Evolutionary conservation across 2,888 invertebrate species (phyloP).

Genomic region (Brenthis ino): DNA sequence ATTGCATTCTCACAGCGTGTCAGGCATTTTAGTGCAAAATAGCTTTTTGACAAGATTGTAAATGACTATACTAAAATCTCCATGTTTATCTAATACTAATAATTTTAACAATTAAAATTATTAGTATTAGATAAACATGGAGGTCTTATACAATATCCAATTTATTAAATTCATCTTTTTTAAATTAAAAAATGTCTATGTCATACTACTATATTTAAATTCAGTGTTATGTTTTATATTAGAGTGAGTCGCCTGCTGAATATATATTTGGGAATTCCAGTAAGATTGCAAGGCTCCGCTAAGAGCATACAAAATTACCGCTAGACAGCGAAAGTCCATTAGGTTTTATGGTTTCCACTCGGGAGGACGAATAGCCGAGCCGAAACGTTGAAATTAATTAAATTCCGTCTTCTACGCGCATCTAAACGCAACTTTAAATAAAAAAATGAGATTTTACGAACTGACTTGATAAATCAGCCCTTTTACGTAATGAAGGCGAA

Average conservation of each 20-base stretch:
- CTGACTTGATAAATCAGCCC: conserved; percentile 25
- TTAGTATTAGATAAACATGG: too few relatives aligned
- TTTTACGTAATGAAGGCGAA: conserved; percentile 13
- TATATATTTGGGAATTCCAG: conserved; percentile 56
- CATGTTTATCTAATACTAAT: too few relatives aligned
- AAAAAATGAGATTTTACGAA: conserved; percentile 43
- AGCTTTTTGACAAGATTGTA: conserved; percentile 26
- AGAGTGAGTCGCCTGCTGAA: conserved; percentile 43
- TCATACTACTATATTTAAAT: conserved; percentile 25
- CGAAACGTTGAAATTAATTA: conserved; percentile 75
- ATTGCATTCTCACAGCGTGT: conserved; percentile 16
- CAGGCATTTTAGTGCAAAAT: conserved; percentile 21
- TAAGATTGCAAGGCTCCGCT: conserved; percentile 60
- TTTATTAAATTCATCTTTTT: not conserved
- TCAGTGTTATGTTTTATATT: conserved; percentile 35
- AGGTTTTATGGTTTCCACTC: conserved; percentile 75
- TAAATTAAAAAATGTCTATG: conserved; percentile 1
- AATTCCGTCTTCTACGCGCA: conserved; percentile 62
- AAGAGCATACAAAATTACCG: conserved; percentile 70
- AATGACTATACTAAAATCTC: conserved; percentile 2
- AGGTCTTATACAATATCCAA: too few relatives aligned
- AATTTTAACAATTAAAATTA: not conserved
- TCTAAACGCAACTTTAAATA: conserved; percentile 58
- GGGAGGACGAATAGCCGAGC: conserved; percentile 69
- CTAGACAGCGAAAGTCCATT: conserved; percentile 79